These are phyloP conservation scores for Callyntrura guangdongensis DNA, from an alignment of 2,888 invertebrate genomes.

Conservation along the genomic window DNA sequence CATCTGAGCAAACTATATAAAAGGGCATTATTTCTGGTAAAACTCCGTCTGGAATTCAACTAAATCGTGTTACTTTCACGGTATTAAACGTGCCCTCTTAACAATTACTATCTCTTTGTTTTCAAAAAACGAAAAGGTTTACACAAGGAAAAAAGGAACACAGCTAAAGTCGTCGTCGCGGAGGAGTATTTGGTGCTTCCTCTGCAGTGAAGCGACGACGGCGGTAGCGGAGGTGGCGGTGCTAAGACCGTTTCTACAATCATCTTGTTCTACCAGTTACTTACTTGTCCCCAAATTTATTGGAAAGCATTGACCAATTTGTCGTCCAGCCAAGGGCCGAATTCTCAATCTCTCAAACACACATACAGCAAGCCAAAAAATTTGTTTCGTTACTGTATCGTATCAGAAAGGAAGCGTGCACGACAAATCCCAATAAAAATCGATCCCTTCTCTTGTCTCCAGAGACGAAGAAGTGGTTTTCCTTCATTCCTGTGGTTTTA, in stretches of 20 bases:
- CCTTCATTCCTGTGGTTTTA: slow-evolving; percentile 43
- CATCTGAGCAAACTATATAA: neutral
- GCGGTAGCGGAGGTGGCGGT: neutral
- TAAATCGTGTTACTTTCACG: neutral
- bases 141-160: neutral
- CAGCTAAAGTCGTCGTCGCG: neutral
- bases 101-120: neutral
- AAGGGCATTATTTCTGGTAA: neutral
- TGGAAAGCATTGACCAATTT: slow-evolving; percentile 55
- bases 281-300: slow-evolving; percentile 26
- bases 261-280: neutral
- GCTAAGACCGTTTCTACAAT: neutral
- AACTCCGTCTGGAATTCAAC: neutral
- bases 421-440: slow-evolving; percentile 60
- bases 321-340: slow-evolving; percentile 26
- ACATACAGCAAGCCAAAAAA: slow-evolving; percentile 8
- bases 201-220: slow-evolving; percentile 14
- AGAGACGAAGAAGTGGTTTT: slow-evolving; percentile 24
- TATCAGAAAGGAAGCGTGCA: slow-evolving; percentile 23
- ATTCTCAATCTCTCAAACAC: neutral
- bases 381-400: slow-evolving; percentile 12
- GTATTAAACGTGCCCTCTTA: slow-evolving; percentile 29
- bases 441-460: slow-evolving; percentile 55
- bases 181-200: neutral
- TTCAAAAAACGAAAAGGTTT: neutral